Base-by-base conservation (phyloP, 1,140 invertebrate genomes). In the Lucilia sericata region DNA sequence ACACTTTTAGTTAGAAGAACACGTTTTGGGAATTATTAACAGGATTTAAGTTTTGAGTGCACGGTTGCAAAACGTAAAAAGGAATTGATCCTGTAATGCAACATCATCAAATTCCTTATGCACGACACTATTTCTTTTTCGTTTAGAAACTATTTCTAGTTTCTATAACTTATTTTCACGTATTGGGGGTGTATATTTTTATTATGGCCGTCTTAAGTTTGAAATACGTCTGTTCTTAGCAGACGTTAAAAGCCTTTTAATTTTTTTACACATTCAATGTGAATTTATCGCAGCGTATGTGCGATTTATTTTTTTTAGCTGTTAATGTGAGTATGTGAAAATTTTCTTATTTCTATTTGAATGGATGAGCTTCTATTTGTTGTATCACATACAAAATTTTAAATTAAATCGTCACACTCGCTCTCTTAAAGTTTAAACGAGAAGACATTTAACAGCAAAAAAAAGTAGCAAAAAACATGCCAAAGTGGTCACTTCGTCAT, bases 221-320 rank as follows among this genome's bases (percentile, higher is more conserved):
- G 36, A 65, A 30, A 51, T 70, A 70, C 82, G 82, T 82, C 82
- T 47, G 82, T 70, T 82, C 82, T 74, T 70, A 74, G 82, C 82
- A 70, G 82, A 30, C 82, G 82, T 60, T 74, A 74, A 74, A 82
- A 19, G 51, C 82, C 82, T n/a, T 82, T 82, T 82, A 51, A 70
- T 21, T 49, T 49, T 51, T 80, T 80, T 80, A 13, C 47, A 49
- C 76, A 25, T 51, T 51, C 5, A 25, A 80, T 25, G 19, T 19
- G 47, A 51, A 80, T 51, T 80, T 21, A 80, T 80, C 42, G 76
- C 25, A 51, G 76, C 76, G 76, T 80, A 80, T 80, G 76, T 80
- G 76, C 76, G 76, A 80, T 80, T 21, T 21, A 60, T 21, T 82
- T 60, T n/a, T 60, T 25, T 47, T 60, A 21, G 81, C 60, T 70